Conservation (phyloP, 1,140 invertebrate species). For the Hyposmocoma kahamanoa region DNA sequence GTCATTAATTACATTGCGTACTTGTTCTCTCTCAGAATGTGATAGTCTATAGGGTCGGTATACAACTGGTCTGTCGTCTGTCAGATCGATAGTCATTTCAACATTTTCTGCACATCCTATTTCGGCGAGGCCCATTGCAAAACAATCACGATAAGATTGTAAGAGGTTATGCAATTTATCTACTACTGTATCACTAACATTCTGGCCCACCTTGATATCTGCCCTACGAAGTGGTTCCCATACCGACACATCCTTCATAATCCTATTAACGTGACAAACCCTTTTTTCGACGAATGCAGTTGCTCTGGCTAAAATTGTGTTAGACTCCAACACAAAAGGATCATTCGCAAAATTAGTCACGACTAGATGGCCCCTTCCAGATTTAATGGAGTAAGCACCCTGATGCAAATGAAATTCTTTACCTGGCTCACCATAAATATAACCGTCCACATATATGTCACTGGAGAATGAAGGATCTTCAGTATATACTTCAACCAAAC, state of each 20-base stretch:
- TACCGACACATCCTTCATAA: not conserved
- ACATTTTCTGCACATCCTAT: not conserved
- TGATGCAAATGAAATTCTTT: constrained; percentile 2
- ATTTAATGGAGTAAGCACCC: not conserved
- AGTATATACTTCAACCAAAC: not conserved
- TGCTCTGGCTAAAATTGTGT: constrained; percentile 2
- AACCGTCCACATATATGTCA: not conserved
- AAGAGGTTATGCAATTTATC: not conserved
- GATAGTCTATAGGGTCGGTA: constrained; percentile 1
- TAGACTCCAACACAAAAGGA: not conserved
- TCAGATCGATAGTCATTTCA: constrained; percentile 1
- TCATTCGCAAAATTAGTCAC: not conserved
- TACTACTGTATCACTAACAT: not conserved
- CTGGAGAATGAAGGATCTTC: not conserved
- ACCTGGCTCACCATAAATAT: not conserved
- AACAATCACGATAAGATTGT: constrained; percentile 1
- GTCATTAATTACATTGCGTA: not conserved
- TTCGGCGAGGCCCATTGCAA: not conserved
- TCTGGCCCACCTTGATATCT: not conserved
- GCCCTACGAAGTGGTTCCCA: not conserved
- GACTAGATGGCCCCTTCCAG: constrained; percentile 1
- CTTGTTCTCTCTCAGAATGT: not conserved
- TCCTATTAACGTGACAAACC: not conserved
- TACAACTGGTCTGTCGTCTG: constrained; percentile 2
- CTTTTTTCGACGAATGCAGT: not conserved